Base-by-base conservation (phyloP, 2,797 vertebrate species). In the Helarctos malayanus region DNA sequence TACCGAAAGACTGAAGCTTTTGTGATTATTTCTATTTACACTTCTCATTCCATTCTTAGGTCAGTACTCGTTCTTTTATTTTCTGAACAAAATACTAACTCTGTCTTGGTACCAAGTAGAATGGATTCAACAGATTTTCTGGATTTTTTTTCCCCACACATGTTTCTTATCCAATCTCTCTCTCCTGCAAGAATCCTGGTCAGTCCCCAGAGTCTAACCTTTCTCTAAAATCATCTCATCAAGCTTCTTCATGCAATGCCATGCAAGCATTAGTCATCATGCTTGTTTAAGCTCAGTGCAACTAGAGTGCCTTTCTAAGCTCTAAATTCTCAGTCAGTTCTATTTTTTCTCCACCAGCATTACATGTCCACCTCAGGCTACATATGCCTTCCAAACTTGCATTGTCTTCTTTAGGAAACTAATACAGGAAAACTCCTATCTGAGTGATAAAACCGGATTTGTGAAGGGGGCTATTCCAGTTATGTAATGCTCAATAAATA, bases 341-440 rank as follows among this genome's bases (percentile, higher is more conserved):
- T 57, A 38, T 56, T 23, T 47, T 71, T 19, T 79, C 52, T 68
- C 12, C 16, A 85, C 7, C 14, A 41, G 41, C 16, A 76, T 86
- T 69, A 54, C 32, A 47, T 56, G 68, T 76, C 27, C n/a, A 71
- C 11, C 35, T 69, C 69, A 25, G 14, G 32, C 38, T 80, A 47
- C 21, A 89, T 80, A 49, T 49, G 45, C 18, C 47, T 89, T 80
- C 12, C 63, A 89, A 65, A 65, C 5, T 80, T 82, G 25, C 5
- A 80, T 23, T 80, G 29, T 92, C 38, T 83, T 71, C 19, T 95
- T 90, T 96, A 89, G 41, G 73, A 85, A 84, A 63, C 15, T 38
- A 59, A n/a, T 41, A 57, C 38, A 21, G 49, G 54, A n/a, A 56
- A 95, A 95, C 57, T 14, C 27, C 13, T 71, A 29, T 82, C 29